These are phyloP conservation scores for Amyelois transitella DNA, from an alignment of 1,140 invertebrate genomes.

Conservation along the genomic window DNA sequence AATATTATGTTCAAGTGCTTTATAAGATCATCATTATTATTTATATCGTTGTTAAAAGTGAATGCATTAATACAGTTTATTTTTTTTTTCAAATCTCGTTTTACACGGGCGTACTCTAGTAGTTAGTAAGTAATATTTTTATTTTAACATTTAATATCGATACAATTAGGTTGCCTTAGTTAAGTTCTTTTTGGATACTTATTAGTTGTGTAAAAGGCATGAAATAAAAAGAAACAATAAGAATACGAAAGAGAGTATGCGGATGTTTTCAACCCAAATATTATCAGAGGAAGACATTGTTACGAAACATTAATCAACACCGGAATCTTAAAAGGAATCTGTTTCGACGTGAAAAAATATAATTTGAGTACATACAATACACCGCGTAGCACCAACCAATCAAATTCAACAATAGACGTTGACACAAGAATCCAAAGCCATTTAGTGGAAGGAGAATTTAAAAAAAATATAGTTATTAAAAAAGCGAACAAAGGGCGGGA, in stretches of 20 bases:
- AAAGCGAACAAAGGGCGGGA: slow-evolving; percentile 41
- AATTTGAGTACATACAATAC: slow-evolving; percentile 29
- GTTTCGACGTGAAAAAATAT: slow-evolving; percentile 19
- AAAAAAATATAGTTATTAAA: slow-evolving; percentile 28
- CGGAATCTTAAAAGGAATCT: slow-evolving; percentile 4
- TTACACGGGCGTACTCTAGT: no score
- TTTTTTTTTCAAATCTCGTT: no score
- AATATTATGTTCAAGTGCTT: no score
- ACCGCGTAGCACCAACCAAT: slow-evolving; percentile 24
- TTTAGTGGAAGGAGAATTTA: slow-evolving; percentile 29
- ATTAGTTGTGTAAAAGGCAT: not conserved
- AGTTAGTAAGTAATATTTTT: no score
- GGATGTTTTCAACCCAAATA: slow-evolving; percentile 19
- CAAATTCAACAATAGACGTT: slow-evolving; percentile 36
- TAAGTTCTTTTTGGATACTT: no score
- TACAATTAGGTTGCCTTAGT: no score
- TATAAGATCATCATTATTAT: no score
- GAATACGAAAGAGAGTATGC: slow-evolving; percentile 9
- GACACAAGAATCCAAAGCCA: slow-evolving; percentile 29
- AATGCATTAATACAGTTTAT: no score
- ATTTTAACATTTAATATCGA: no score
- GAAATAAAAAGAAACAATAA: not conserved
- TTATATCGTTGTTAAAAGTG: no score
- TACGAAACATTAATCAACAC: slow-evolving; percentile 18
- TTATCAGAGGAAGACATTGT: slow-evolving; percentile 12